Percentiles rank a stretch among this genome's conserved stretches.
Conservation (phyloP, 2,113 vertebrate species). For the Scopus umbretta region DNA sequence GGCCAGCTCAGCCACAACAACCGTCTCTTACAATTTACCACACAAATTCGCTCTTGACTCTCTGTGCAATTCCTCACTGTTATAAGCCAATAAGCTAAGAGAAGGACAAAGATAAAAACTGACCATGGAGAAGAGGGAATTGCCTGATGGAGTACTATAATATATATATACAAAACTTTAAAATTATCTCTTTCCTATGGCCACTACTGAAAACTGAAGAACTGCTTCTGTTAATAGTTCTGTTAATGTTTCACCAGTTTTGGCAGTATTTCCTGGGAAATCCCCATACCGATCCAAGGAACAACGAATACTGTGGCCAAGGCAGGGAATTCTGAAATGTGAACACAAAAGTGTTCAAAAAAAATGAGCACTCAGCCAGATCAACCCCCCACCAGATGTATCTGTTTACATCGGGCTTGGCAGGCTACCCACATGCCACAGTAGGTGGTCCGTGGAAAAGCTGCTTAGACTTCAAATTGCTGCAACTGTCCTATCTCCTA, state of each 20-base stretch:
- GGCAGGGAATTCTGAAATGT: neutral
- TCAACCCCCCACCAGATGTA: no score
- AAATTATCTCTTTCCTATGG: neutral
- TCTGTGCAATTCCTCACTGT: no score
- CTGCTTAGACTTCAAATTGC: neutral
- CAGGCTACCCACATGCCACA: rapidly evolving
- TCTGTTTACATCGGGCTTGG: rapidly evolving
- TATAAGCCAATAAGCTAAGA: neutral
- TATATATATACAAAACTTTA: neutral
- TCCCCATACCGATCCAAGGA: neutral
- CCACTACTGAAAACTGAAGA: neutral
- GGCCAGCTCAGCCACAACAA: neutral
- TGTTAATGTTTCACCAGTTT: neutral
- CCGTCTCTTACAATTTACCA: neutral
- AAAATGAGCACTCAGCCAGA: neutral
- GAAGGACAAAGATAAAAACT: neutral
- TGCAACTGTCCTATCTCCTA: neutral
- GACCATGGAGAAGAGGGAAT: neutral
- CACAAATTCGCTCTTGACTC: rapidly evolving
- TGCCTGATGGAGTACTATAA: neutral
- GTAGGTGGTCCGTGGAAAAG: neutral
- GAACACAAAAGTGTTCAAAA: no score
- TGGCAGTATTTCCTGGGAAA: neutral
- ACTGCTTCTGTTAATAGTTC: neutral
- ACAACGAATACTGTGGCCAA: neutral